These are phyloP conservation scores for Arctopsyche grandis DNA, from an alignment of 1,140 invertebrate genomes.

Conservation along the genomic window DNA sequence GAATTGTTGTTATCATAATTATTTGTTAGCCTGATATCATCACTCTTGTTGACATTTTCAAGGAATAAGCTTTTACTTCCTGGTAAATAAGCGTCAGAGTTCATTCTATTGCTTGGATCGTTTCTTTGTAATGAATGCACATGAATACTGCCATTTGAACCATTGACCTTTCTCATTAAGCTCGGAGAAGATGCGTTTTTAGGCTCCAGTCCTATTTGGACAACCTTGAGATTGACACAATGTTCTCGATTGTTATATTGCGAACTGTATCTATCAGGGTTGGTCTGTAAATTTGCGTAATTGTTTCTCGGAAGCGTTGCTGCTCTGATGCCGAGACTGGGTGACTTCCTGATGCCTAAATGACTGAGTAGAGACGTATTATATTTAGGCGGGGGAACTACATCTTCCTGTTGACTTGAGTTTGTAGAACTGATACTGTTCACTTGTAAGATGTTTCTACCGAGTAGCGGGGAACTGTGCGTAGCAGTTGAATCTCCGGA, in stretches of 20 bases:
- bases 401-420: constrained; percentile 62
- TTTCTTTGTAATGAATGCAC: constrained; percentile 49
- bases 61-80: constrained; percentile 37
- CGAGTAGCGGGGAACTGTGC: constrained; percentile 65
- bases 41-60: constrained; percentile 31
- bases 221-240: constrained; percentile 65
- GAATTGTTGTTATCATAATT: constrained; percentile 56
- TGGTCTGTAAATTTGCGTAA: constrained; percentile 67
- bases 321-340: constrained; percentile 70
- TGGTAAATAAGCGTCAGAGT: constrained; percentile 33
- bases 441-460: constrained; percentile 63
- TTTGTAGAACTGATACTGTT: constrained; percentile 64
- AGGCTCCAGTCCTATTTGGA: constrained; percentile 66
- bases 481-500: constrained; percentile 56
- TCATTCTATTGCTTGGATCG: constrained; percentile 40
- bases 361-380: constrained; percentile 48
- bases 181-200: constrained; percentile 57
- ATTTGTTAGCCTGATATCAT: constrained; percentile 55
- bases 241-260: constrained; percentile 67
- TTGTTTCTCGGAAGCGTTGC: constrained; percentile 78
- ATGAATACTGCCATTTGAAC: constrained; percentile 46
- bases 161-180: constrained; percentile 56
- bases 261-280: constrained; percentile 64
- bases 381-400: constrained; percentile 55
- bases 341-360: constrained; percentile 61